Percentiles rank a stretch among this genome's conserved stretches.
Conservation (phyloP, 30 jellyfish, hydroid and myxozoan genomes). For the Chrysaora quinquecirrha region DNA sequence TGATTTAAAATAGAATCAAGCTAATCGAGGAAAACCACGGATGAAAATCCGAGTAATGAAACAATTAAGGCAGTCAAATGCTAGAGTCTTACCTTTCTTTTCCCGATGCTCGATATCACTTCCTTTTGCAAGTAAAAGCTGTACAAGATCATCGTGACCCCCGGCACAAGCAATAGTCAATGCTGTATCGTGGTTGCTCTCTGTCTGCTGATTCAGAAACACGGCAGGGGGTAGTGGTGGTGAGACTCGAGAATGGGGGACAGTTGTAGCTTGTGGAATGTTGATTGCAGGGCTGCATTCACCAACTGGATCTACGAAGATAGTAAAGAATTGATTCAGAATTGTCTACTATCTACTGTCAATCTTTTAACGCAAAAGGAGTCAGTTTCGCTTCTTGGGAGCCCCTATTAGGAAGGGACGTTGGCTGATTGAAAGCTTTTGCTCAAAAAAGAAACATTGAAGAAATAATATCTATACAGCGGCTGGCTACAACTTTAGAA, state of each 20-base stretch:
- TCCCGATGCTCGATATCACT: conserved; percentile 96
- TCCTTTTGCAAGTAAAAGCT: conserved; percentile 89
- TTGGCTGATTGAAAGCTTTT: too few species aligned
- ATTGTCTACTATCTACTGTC: too few species aligned
- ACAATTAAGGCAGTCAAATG: too few species aligned
- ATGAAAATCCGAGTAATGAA: too few species aligned
- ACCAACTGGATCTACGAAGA: conserved; percentile 88
- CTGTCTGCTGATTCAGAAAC: conserved; percentile 94
- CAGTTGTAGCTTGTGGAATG: conserved; percentile 59
- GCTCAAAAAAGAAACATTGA: too few species aligned
- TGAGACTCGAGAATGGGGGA: conserved; percentile 84
- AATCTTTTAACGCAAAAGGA: too few species aligned
- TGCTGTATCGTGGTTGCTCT: conserved; percentile 98
- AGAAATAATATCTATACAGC: too few species aligned
- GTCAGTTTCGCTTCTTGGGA: too few species aligned
- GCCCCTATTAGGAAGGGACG: too few species aligned
- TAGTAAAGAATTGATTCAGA: not conserved
- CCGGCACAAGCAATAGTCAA: conserved; percentile 98
- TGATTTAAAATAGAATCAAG: too few species aligned
- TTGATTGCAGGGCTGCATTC: conserved; percentile 87
- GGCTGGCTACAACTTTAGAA: too few species aligned
- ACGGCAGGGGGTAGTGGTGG: conserved; percentile 92
- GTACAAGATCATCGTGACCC: conserved; percentile 98
- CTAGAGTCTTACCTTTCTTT: conserved; percentile 94
- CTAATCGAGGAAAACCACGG: too few species aligned